Evolutionary conservation across 2,113 vertebrate species (phyloP).

Genomic region (Myocastor coypus): DNA sequence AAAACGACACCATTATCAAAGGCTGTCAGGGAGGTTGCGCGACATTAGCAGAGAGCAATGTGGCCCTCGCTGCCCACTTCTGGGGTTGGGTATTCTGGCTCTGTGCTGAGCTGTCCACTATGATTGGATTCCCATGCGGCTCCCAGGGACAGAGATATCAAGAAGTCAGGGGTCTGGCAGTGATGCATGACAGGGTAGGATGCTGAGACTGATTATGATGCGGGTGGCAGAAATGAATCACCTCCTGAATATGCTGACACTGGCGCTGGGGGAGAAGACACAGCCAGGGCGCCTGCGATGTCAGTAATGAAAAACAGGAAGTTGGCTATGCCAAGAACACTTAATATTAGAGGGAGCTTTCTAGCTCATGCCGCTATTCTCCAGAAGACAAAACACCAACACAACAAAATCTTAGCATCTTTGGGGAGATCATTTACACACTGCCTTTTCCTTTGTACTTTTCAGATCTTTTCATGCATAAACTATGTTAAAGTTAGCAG

Average conservation of each 20-base stretch:
- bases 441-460: neutral
- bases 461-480: neutral
- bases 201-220: constrained; percentile 62
- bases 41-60: neutral
- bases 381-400: neutral
- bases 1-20: neutral
- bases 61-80: neutral
- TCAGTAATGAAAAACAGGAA: constrained; percentile 30
- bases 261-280: neutral
- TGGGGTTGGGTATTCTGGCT: neutral
- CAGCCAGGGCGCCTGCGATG: fast-evolving
- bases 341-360: neutral
- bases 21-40: constrained; percentile 18
- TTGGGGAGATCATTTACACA: neutral
- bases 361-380: neutral
- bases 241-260: constrained; percentile 66
- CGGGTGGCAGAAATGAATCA: constrained; percentile 66
- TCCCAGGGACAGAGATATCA: constrained; percentile 67
- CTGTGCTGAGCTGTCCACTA: neutral
- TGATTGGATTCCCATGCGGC: constrained; percentile 52
- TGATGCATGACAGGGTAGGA: constrained; percentile 65
- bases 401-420: neutral
- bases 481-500: constrained; percentile 2
- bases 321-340: neutral
- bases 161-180: constrained; percentile 76